Base-by-base conservation (phyloP, 2,113 vertebrate species). In the Isichthys henryi region DNA sequence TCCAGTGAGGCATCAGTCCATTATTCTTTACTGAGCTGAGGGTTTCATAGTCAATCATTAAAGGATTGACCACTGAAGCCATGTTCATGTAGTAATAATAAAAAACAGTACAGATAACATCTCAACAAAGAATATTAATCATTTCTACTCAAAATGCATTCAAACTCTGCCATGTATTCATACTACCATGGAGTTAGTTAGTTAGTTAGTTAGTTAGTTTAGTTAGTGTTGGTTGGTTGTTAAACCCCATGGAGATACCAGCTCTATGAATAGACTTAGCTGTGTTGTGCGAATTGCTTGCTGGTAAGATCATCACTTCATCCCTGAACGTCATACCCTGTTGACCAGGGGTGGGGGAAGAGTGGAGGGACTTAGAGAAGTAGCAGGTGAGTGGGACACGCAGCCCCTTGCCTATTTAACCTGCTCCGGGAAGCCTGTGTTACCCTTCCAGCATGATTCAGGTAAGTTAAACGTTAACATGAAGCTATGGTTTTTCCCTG, bases 41-140 rank as follows among this genome's bases (percentile, higher is more conserved):
- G 48, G 84, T 53, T 86, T 86, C 84, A 86, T 15, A 52, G 84
- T n/a, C 48, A 86, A 31, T 86, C 48, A 86, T 86, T 86, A 50
- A 86, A 10, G 15, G 13, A 52, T 21, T 27, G 48, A 86, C 84
- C 52, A 50, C 11, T 15, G 10, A 3, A 31, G 46, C n/a, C n/a
- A n/a, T 86, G 53, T 39, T 87, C 23, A 52, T 53, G 15, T 31
- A 52, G 2, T 48, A 6, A 83, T 43, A 23, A 83, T 45, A 80
- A 35, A 35, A 77, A 35, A 2, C n/a, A 82, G 31, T 43, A 82
- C 39, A 21, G 39, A 83, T 46, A 48, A 48, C 43, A 83, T n/a
- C 27, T 35, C 70, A 74, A 74, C 10, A 17, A 77, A 23, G 70
- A 77, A 77, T 39, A 77, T 77, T 31, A 77, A 5, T 77, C 4